Base-by-base conservation (phyloP, 2,113 vertebrate genomes). In the Ascaphus truei region DNA sequence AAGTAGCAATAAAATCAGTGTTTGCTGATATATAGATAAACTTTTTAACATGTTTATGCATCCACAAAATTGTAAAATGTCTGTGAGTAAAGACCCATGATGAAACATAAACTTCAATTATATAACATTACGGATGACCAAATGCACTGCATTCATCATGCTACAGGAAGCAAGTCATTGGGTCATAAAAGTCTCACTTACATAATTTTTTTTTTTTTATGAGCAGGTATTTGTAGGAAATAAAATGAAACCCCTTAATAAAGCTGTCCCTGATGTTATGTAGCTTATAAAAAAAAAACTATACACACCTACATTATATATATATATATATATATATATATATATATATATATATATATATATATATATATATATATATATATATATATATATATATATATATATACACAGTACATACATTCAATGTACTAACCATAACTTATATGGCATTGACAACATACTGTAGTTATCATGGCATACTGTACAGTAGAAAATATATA, bases 171-270 rank as follows among this genome's bases (percentile, higher is more conserved):
- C 66, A 60, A 48, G 13, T 50, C 57, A 18, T 11, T 9, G 45
- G 29, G 50, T 34, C 56, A 60, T 69, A 69, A 69, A 69, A 69
- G 25, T 60, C 66, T 69, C 65, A 68, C 56, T 60, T 69, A 33
- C 10, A 69, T 58, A 69, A 60, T 69, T 69, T 36, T 27, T 47
- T 4, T 30, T 26, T 36, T 60, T 50, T 69, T 51, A 69, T 69
- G 43, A 27, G 65, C 39, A 68, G 55, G 39, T 50, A 59, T 68
- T 48, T 58, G 52, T 36, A 33, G 29, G 33, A 59, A 16, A 59
- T 59, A 51, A 41, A 68, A 48, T 11, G 33, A 7, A 13, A 15
- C 29, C 36, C 47, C n/a, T 36, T 20, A 4, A 45, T 18, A n/a
- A 64, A 65, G 39, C 20, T 22, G 23, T 65, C 62, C 34, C 62